These are phyloP conservation scores for Aporophyla lueneburgensis DNA, from an alignment of 2,888 invertebrate genomes.

Conservation along the genomic window DNA sequence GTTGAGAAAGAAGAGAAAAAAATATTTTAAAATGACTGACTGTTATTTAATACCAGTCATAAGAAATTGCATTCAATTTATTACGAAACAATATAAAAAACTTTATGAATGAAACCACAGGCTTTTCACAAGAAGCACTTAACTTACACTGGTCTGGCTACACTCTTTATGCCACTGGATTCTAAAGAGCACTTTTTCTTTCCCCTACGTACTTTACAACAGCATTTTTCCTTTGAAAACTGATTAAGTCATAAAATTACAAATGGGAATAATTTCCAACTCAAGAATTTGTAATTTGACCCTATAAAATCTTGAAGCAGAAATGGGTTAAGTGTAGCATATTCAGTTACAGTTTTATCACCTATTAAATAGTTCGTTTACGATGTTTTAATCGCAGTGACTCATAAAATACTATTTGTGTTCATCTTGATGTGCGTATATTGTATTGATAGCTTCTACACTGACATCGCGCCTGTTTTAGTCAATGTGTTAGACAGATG, in stretches of 20 bases:
- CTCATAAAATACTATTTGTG: constrained; percentile 46
- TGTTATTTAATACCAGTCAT: neutral
- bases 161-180: constrained; percentile 14
- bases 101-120: constrained; percentile 2
- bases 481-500: too few relatives aligned
- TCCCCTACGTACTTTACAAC: constrained; percentile 3
- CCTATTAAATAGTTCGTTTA: constrained; percentile 40
- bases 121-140: constrained; percentile 26
- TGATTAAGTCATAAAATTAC: constrained; percentile 46
- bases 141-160: constrained; percentile 15
- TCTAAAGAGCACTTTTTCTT: constrained; percentile 30
- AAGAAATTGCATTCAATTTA: constrained; percentile 14
- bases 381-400: constrained; percentile 33
- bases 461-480: neutral
- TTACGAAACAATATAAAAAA: neutral
- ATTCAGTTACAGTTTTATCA: constrained; percentile 36
- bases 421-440: constrained; percentile 16
- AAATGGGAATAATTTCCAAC: constrained; percentile 16
- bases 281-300: constrained; percentile 43
- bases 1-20: neutral
- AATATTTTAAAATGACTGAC: neutral
- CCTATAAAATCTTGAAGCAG: constrained; percentile 21
- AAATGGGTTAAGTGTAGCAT: constrained; percentile 49
- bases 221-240: constrained; percentile 33
- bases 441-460: constrained; percentile 4